phyloP scores from a whole-genome alignment of 1,140 invertebrate species.

The Drosophila punjabiensis region DNA sequence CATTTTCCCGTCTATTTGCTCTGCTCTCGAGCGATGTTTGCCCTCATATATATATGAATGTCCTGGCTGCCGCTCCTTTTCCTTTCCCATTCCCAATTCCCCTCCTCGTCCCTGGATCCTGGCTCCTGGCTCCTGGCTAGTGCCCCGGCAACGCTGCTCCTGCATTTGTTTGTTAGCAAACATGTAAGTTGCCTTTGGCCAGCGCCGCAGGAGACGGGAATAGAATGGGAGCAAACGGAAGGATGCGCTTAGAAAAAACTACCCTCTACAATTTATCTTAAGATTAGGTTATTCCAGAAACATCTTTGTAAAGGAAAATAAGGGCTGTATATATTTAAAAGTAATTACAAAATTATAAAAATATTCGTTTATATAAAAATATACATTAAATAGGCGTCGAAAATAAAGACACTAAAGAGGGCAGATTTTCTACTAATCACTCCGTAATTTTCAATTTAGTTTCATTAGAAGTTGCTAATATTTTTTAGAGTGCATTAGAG shows the following conservation, averaged over 20 bases:
- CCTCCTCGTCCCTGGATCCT: constrained; percentile 19
- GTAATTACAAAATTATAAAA: neutral
- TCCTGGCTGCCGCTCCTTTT: constrained; percentile 55
- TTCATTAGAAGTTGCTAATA: neutral
- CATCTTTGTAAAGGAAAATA: neutral
- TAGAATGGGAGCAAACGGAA: constrained; percentile 9
- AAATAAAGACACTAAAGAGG: too few species aligned
- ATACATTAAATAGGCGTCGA: neutral
- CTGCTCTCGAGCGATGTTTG: constrained; percentile 79
- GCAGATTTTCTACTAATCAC: too few species aligned
- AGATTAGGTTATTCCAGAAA: neutral
- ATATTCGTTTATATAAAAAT: too few species aligned
- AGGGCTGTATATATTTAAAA: neutral
- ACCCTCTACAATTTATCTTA: too few species aligned
- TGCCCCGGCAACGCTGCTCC: constrained; percentile 24
- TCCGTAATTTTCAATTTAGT: neutral
- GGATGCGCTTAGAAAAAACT: constrained; percentile 16
- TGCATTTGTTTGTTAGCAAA: constrained; percentile 84
- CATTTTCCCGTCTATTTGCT: constrained; percentile 72
- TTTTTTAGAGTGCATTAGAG: constrained; percentile 1
- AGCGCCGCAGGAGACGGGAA: constrained; percentile 40
- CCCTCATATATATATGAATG: constrained; percentile 55
- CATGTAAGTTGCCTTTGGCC: constrained; percentile 83
- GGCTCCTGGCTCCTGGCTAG: constrained; percentile 32
- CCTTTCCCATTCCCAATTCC: constrained; percentile 37